Percentiles rank a stretch among this genome's conserved stretches.
Conservation (phyloP, 2,888 invertebrate genomes). For the Petrolisthes manimaculis region DNA sequence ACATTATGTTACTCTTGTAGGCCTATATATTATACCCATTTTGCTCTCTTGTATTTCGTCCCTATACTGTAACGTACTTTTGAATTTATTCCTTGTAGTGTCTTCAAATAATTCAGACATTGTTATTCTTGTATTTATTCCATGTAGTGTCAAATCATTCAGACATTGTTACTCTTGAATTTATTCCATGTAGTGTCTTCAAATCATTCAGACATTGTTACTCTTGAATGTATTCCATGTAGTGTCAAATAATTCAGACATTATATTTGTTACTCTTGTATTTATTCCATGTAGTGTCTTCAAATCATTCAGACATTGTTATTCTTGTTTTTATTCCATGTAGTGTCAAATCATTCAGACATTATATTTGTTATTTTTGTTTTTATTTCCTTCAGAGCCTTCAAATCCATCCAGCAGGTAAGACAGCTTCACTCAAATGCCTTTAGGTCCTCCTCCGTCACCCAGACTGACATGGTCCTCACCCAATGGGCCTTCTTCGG, state of each 20-base stretch:
- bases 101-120: no score
- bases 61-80: no score
- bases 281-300: background rate
- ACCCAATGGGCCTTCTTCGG: slow-evolving; percentile 74
- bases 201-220: background rate
- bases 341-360: no score
- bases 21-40: no score
- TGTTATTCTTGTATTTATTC: no score
- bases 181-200: background rate
- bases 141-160: no score
- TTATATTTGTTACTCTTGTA: background rate
- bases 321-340: no score
- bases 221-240: no score
- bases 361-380: background rate
- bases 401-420: slow-evolving; percentile 50
- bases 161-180: no score
- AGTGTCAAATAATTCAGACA: no score
- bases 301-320: background rate
- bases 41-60: no score
- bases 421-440: slow-evolving; percentile 40
- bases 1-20: background rate
- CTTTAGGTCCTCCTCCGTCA: background rate
- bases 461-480: slow-evolving; percentile 73
- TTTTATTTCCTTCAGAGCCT: slow-evolving; percentile 45
- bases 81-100: no score